phyloP scores from a whole-genome alignment of 30 jellyfish, hydroid and myxozoan species.

The Aurelia sp. region DNA sequence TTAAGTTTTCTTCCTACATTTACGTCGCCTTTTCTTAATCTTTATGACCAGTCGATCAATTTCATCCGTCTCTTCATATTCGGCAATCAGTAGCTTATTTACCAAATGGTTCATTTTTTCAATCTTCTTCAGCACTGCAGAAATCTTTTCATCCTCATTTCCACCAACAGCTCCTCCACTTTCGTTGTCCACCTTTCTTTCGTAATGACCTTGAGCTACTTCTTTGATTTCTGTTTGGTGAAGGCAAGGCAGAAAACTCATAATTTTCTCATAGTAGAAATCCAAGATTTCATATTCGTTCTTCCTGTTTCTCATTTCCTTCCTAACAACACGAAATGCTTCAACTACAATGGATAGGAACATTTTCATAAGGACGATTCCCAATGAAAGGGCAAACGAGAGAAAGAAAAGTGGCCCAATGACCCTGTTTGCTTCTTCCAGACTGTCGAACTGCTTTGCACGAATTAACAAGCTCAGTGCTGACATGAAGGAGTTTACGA shows the following conservation, averaged over 20 bases:
- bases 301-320: conserved; percentile 26
- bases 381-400: conserved; percentile 42
- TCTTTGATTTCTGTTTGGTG: background rate
- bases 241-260: conserved; percentile 52
- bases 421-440: conserved; percentile 45
- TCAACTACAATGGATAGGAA: conserved; percentile 72
- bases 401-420: conserved; percentile 77
- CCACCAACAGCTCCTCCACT: background rate
- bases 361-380: conserved; percentile 68
- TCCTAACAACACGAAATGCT: conserved; percentile 68
- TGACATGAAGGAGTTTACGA: conserved; percentile 47
- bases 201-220: background rate
- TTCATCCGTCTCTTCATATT: conserved; percentile 23
- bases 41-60: conserved; percentile 2
- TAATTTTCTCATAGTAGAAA: conserved; percentile 30
- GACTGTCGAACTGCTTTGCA: conserved; percentile 3
- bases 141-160: background rate
- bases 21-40: no score
- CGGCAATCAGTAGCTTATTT: conserved; percentile 8
- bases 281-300: conserved; percentile 77
- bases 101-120: conserved; percentile 32
- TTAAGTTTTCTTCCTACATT: no score
- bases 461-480: conserved; percentile 74
- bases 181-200: background rate
- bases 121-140: conserved; percentile 23